Percentiles rank a stretch among this genome's conserved stretches.
Conservation (phyloP, 1,140 invertebrate genomes). For the Chymomyza costata region DNA sequence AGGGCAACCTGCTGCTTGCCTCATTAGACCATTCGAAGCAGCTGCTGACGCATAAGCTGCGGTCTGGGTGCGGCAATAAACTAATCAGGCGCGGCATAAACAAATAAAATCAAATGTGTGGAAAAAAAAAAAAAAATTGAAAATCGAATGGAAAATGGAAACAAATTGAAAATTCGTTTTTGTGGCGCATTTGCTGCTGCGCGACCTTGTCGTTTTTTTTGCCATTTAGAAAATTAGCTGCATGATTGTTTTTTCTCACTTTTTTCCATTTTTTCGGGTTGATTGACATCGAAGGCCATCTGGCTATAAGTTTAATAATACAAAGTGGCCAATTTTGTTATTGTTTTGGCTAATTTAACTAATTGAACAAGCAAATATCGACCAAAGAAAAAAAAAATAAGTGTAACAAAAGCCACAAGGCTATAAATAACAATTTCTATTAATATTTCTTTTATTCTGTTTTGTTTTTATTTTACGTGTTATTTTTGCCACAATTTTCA, state of each 20-base stretch:
- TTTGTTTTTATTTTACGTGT: background rate
- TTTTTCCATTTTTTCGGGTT: conserved; percentile 5
- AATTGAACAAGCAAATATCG: conserved; percentile 45
- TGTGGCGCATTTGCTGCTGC: conserved; percentile 10
- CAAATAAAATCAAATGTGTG: conserved; percentile 52
- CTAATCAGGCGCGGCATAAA: conserved; percentile 63
- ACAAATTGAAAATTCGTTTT: conserved; percentile 7
- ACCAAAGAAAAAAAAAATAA: conserved; percentile 5
- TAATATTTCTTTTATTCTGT: conserved; percentile 8
- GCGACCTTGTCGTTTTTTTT: conserved; percentile 44
- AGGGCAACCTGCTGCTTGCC: no score
- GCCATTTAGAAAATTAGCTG: conserved; percentile 57
- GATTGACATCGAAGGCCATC: conserved; percentile 36
- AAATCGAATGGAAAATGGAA: conserved; percentile 19
- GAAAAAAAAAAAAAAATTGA: conserved; percentile 37
- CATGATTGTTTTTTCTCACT: conserved; percentile 35
- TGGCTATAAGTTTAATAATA: conserved; percentile 43
- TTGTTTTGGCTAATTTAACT: conserved; percentile 54
- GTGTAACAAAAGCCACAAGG: conserved; percentile 23
- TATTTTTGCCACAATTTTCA: conserved; percentile 41
- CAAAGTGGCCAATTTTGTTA: conserved; percentile 29
- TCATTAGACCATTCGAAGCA: conserved; percentile 38
- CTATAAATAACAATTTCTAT: conserved; percentile 36
- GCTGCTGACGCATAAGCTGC: background rate
- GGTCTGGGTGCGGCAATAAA: conserved; percentile 34